Evolutionary conservation across 2,888 invertebrate genomes (phyloP).

Genomic region (Gymnocheta viridis): DNA sequence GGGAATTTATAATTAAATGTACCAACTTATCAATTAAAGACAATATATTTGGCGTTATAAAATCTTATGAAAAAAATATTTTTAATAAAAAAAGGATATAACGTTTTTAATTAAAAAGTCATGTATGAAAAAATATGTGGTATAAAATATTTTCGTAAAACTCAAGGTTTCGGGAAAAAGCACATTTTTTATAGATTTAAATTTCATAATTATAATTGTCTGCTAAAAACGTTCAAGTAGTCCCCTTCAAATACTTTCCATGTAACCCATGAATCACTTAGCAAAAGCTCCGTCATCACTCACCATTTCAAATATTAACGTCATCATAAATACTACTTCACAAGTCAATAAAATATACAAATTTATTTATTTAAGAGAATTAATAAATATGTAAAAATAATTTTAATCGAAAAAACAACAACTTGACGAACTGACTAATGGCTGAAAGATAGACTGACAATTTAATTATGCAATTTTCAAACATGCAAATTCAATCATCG

Average conservation of each 20-base stretch:
- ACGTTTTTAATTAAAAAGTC: not conserved
- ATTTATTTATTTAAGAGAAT: slow-evolving; percentile 36
- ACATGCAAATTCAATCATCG: slow-evolving; percentile 33
- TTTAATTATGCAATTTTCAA: not conserved
- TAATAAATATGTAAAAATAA: slow-evolving; percentile 28
- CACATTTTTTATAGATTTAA: too few relatives aligned
- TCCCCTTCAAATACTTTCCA: not conserved
- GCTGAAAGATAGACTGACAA: slow-evolving; percentile 16
- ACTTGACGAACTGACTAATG: slow-evolving; percentile 7
- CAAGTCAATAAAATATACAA: slow-evolving; percentile 42
- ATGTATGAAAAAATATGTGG: too few relatives aligned
- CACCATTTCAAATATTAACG: slow-evolving; percentile 8
- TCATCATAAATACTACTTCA: slow-evolving; percentile 40
- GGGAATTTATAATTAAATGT: not conserved
- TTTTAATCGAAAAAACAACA: slow-evolving; percentile 25
- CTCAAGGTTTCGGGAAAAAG: too few relatives aligned
- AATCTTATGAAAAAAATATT: too few relatives aligned
- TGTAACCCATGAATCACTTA: slow-evolving; percentile 9
- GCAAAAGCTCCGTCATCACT: not conserved
- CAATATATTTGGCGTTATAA: too few relatives aligned
- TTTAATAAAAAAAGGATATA: not conserved
- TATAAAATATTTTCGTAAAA: too few relatives aligned
- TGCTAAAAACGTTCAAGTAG: too few relatives aligned
- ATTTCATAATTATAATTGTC: too few relatives aligned
- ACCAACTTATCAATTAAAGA: too few relatives aligned